phyloP scores from a whole-genome alignment of 2,797 vertebrate genomes.

The Taenioides sp. region DNA sequence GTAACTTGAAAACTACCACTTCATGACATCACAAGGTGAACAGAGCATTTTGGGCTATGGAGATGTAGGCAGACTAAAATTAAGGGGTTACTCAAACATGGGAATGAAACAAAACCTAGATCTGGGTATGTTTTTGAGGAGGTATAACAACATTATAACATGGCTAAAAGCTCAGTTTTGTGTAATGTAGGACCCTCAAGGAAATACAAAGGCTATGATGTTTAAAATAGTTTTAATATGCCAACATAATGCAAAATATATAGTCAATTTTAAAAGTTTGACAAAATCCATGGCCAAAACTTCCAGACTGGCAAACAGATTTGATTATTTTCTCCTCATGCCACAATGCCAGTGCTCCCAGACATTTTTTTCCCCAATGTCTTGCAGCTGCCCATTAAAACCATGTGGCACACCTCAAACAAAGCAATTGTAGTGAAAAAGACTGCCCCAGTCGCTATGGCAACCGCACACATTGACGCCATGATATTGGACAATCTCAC shows the following conservation, averaged over 20 bases:
- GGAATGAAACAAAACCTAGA: too few species aligned
- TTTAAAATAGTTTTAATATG: not conserved
- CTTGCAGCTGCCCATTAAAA: conserved; percentile 17
- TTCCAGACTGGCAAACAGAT: conserved; percentile 2
- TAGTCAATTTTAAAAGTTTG: not conserved
- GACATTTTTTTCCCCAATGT: conserved; percentile 6
- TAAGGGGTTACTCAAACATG: too few species aligned
- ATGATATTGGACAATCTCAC: conserved; percentile 2
- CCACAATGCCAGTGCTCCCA: conserved; percentile 7
- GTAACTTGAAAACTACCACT: too few species aligned
- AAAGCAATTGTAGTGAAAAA: conserved; percentile 15
- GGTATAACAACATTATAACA: too few species aligned
- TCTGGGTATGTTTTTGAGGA: too few species aligned
- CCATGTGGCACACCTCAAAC: conserved; percentile 18
- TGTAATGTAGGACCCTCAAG: not conserved
- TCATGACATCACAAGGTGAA: too few species aligned
- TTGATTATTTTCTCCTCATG: conserved; percentile 5
- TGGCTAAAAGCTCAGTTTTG: too few species aligned
- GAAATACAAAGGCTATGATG: not conserved
- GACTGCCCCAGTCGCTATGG: conserved; percentile 9
- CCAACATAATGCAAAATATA: not conserved
- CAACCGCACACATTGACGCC: conserved; percentile 6
- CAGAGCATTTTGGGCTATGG: too few species aligned
- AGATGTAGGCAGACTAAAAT: too few species aligned
- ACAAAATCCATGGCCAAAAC: conserved; percentile 2